Evolutionary conservation across 2,113 vertebrate species (phyloP).

Genomic region (Hemiprocne comata): DNA sequence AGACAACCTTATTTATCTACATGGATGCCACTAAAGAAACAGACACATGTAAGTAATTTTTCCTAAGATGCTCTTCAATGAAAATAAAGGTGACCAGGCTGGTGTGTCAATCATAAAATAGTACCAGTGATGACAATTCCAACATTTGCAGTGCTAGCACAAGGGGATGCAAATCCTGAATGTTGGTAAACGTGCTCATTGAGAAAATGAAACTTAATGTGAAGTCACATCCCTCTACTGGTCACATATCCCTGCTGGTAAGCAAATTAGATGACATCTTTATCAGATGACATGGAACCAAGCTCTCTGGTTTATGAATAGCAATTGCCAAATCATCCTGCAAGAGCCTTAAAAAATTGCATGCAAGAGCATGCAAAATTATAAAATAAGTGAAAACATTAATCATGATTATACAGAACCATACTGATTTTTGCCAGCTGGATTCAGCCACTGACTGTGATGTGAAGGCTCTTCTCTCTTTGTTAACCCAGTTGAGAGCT

Average conservation of each 20-base stretch:
- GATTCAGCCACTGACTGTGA: constrained; percentile 9
- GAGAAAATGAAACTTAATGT: constrained; percentile 13
- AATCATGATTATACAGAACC: constrained; percentile 47
- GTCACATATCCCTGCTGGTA: not conserved
- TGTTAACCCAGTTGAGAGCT: constrained; percentile 16
- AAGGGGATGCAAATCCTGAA: constrained; percentile 13
- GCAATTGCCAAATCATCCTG: not conserved
- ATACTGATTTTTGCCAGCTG: constrained; percentile 30
- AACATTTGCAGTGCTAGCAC: not conserved
- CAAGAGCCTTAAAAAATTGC: constrained; percentile 31
- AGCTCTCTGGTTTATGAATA: not conserved
- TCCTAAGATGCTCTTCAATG: not conserved
- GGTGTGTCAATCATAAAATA: not conserved
- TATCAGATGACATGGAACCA: not conserved
- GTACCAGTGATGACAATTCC: constrained; percentile 40
- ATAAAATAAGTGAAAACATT: constrained; percentile 60
- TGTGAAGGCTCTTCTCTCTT: constrained; percentile 15
- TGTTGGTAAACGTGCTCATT: constrained; percentile 8
- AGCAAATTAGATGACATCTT: constrained; percentile 21
- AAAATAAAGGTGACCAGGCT: not conserved
- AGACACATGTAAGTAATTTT: not conserved
- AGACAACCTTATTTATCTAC: not conserved
- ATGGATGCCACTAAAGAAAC: not conserved
- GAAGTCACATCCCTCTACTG: constrained; percentile 2
- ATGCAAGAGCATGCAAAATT: constrained; percentile 37